Base-by-base conservation (phyloP, 2,888 invertebrate species). In the Alloplasta piceator region DNA sequence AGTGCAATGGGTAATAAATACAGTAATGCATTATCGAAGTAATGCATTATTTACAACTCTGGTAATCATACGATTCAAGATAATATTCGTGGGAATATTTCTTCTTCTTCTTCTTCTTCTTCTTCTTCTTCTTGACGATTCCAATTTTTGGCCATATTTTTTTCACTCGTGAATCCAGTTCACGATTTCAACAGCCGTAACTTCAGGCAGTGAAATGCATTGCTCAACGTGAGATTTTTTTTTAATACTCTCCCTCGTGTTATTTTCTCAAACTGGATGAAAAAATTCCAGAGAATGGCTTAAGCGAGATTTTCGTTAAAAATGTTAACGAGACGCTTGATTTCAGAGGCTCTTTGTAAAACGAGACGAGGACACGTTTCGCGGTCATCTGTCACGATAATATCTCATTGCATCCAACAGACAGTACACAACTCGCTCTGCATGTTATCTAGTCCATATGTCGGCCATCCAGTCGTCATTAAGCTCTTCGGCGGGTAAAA, bases 401-500 rank as follows among this genome's bases (percentile, higher is more conserved):
- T 85, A 88, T 75, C 89, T 90, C 86, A 90, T 90, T 61, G 90
- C 88, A 82, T 91, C 91, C 75, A 92, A 85, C 72, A 92, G 90
- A 85, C 92, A 92, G 83, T 92, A 92, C 85, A 92, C 88, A 77
- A 92, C 90, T 80, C 89, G 90, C 90, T 92, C 91, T 91, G 92
- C 92, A 91, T 92, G 92, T 93, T 93, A 95, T 93, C 94, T 95
- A 88, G 94, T 93, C 97, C 97, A 97, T 92, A 97, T 96, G 92
- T 97, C 96, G 92, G 96, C 96, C 93, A 97, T 94, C 91, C 96
- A 95, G 91, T 96, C 95, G 90, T 96, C 95, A 87, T 94, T 94
- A 88, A 96, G 93, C 91, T 96, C 96, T 87, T 95, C 95, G 77
- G 94, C 94, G 43, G 96, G 96, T 87, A 98, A 93, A 41, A 97